Base-by-base conservation (phyloP, 2,888 invertebrate genomes). In the Phengaris arion region DNA sequence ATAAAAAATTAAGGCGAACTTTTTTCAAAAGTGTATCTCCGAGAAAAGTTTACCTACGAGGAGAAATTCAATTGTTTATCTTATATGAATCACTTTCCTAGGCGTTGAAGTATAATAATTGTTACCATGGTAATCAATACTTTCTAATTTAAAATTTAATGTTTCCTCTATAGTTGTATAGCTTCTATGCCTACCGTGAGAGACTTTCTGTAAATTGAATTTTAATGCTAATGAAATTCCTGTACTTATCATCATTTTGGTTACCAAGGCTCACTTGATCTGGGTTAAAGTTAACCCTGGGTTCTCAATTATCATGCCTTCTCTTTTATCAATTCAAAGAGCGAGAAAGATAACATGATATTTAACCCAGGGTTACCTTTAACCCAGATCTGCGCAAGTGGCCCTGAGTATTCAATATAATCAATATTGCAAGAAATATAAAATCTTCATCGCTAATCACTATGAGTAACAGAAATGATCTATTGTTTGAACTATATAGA, bases 81-180 rank as follows among this genome's bases (percentile, higher is more conserved):
- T 64, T 64, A 35, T 64, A 64, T 45, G 35, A 64, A 64, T 64
- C 64, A 45, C 35, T 64, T 64, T 64, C 13, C 35, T 64, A 64
- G 64, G 35, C 12, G 7, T 64, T 64, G 64, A 64, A 64, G 64
- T 12, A 64, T 45, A 12, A 64, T 64, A 12, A 64, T 64, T 64
- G 64, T 64, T 64, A 12, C 35, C 13, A 13, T 5, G 35, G 35
- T 22, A 45, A 64, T 64, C 12, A 35, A 45, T 64, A 64, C 64
- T 45, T 64, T 64, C 64, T 45, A 64, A 64, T 64, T 64, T 13
- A 64, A 64, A 12, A 12, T 64, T 64, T 35, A 9, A 9, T 59
- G 8, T 59, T 22, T 59, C 35, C 35, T 64, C 35, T 45, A 64
- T 12, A 64, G 59, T 35, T 35, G 15, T 5, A 35, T 2, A 64